Evolutionary conservation across 2,888 invertebrate genomes (phyloP).

Genomic region (Apeira syringaria): DNA sequence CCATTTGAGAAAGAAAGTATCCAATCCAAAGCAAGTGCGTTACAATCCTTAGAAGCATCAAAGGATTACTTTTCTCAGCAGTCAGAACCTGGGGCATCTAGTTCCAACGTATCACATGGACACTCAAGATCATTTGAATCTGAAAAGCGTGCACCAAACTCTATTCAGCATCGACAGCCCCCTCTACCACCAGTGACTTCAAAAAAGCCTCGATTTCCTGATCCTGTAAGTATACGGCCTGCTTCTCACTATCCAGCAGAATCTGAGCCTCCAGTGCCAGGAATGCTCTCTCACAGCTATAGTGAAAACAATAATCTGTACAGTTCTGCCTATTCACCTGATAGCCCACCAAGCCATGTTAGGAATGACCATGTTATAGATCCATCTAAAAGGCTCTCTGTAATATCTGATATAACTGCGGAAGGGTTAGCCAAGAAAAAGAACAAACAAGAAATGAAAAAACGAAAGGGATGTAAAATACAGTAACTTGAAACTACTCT

Average conservation of each 20-base stretch:
- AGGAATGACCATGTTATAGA: conserved; percentile 46
- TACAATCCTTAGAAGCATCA: conserved; percentile 68
- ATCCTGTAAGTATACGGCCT: conserved; percentile 73
- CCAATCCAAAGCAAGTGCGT: conserved; percentile 74
- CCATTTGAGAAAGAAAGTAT: conserved; percentile 78
- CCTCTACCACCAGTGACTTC: conserved; percentile 65
- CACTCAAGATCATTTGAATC: conserved; percentile 58
- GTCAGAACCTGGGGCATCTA: conserved; percentile 52
- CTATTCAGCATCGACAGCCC: conserved; percentile 65
- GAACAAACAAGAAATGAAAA: conserved; percentile 69
- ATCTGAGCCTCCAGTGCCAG: conserved; percentile 40
- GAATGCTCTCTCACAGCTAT: conserved; percentile 60
- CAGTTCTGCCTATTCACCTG: conserved; percentile 62
- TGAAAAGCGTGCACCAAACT: conserved; percentile 41
- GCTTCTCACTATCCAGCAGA: conserved; percentile 74
- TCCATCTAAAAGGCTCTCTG: conserved; percentile 66
- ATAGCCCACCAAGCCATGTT: conserved; percentile 45
- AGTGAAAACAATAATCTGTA: conserved; percentile 76
- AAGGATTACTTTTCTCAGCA: conserved; percentile 64
- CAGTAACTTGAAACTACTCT: conserved; percentile 47
- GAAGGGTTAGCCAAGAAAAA: conserved; percentile 73
- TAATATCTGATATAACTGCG: conserved; percentile 75
- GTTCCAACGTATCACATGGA: conserved; percentile 49
- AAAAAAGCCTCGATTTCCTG: conserved; percentile 77
- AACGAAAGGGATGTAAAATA: conserved; percentile 74